Evolutionary conservation across 2,113 vertebrate genomes (phyloP).

Genomic region (Tapirus terrestris): DNA sequence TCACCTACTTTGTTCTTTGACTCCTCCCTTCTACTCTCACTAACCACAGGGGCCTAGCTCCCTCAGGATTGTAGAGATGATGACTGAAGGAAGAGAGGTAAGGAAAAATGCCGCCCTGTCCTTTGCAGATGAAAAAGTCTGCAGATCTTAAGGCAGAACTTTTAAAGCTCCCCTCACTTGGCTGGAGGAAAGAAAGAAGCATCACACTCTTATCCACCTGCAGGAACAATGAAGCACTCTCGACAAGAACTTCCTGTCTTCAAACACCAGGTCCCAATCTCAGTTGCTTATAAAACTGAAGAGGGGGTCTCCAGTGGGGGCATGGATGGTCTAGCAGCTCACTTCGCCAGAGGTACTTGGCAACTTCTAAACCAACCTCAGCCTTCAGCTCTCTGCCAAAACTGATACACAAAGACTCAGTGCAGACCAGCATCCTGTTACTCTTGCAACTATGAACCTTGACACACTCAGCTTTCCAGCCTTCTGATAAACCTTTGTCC

Average conservation of each 20-base stretch:
- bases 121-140: background rate
- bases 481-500: background rate
- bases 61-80: background rate
- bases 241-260: background rate
- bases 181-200: background rate
- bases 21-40: background rate
- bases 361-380: background rate
- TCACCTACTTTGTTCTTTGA: background rate
- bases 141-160: background rate
- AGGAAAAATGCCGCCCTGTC: background rate
- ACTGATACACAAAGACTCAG: background rate
- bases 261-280: background rate
- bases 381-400: background rate
- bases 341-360: background rate
- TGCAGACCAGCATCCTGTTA: background rate
- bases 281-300: background rate
- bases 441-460: background rate
- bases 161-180: background rate
- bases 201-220: background rate
- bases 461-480: background rate
- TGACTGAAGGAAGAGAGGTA: background rate
- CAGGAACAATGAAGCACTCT: background rate
- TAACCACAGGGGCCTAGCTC: background rate
- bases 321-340: background rate
- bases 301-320: background rate